Percentiles rank a stretch among this genome's conserved stretches.
phyloP scores from a whole-genome alignment of 2,888 invertebrate species.

The Pseudococcus longispinus region DNA sequence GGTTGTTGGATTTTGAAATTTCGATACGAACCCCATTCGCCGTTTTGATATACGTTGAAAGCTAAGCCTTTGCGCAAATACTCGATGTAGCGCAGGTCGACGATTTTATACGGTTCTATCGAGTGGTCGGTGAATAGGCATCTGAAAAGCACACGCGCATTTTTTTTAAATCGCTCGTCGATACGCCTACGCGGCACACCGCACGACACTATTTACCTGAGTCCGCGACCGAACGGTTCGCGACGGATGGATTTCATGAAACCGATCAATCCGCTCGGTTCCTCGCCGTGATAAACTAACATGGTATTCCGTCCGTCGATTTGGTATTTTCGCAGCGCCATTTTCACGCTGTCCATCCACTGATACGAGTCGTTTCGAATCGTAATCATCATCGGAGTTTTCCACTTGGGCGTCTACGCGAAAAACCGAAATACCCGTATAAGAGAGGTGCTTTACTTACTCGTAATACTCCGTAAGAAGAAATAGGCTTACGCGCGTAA shows the following conservation, averaged over 20 bases:
- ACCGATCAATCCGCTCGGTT: slow-evolving; percentile 80
- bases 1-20: slow-evolving; percentile 72
- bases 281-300: slow-evolving; percentile 73
- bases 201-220: slow-evolving; percentile 30
- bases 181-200: too few relatives aligned
- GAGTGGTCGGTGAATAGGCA: slow-evolving; percentile 48
- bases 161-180: not conserved
- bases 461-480: too few relatives aligned
- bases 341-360: slow-evolving; percentile 85
- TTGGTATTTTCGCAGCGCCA: slow-evolving; percentile 73
- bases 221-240: slow-evolving; percentile 68
- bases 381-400: slow-evolving; percentile 67
- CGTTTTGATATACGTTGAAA: slow-evolving; percentile 81
- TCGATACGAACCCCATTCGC: slow-evolving; percentile 83
- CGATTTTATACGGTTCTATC: slow-evolving; percentile 54
- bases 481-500: too few relatives aligned
- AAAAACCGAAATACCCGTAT: not conserved
- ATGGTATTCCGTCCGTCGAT: slow-evolving; percentile 69
- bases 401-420: slow-evolving; percentile 60
- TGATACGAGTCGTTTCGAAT: slow-evolving; percentile 74
- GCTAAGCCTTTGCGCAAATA: slow-evolving; percentile 73
- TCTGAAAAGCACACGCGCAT: not conserved
- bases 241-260: slow-evolving; percentile 87
- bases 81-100: slow-evolving; percentile 48
- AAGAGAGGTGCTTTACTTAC: too few relatives aligned